These are phyloP conservation scores for Leptodon cayanensis DNA, from an alignment of 2,797 vertebrate genomes.

Conservation along the genomic window DNA sequence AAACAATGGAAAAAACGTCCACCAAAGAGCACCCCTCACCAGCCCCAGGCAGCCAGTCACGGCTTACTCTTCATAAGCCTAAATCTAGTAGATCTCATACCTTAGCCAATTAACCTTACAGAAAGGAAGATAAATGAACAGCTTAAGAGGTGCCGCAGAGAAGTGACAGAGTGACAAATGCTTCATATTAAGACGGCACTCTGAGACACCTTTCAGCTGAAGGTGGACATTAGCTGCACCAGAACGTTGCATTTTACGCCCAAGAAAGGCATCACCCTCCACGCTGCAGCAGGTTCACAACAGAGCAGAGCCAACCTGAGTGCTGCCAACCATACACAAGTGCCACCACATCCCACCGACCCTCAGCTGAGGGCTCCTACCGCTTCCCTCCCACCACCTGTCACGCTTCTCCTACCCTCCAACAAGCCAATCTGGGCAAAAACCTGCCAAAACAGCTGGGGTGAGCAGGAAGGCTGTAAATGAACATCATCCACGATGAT, in stretches of 20 bases:
- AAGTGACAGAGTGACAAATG: not conserved
- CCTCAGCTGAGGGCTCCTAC: not conserved
- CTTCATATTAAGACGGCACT: not conserved
- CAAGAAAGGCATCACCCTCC: not conserved
- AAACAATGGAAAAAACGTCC: not conserved
- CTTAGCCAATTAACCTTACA: not conserved
- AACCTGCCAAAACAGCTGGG: not conserved
- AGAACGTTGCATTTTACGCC: not conserved
- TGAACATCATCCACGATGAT: fast-evolving
- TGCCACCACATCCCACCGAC: not conserved
- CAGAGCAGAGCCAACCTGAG: not conserved
- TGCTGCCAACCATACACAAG: not conserved
- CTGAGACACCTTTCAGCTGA: not conserved
- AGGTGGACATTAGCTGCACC: not conserved
- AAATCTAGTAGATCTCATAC: not conserved
- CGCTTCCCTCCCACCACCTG: not conserved
- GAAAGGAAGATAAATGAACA: not conserved
- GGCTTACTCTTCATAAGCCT: not conserved
- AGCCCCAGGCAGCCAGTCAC: not conserved
- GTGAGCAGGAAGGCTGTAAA: not conserved
- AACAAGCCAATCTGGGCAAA: not conserved
- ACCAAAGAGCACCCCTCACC: not conserved
- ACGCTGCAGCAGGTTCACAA: not conserved
- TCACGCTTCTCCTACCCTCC: not conserved
- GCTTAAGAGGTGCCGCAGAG: not conserved